Base-by-base conservation (phyloP, 1,140 invertebrate genomes). In the Nephotettix cincticeps region DNA sequence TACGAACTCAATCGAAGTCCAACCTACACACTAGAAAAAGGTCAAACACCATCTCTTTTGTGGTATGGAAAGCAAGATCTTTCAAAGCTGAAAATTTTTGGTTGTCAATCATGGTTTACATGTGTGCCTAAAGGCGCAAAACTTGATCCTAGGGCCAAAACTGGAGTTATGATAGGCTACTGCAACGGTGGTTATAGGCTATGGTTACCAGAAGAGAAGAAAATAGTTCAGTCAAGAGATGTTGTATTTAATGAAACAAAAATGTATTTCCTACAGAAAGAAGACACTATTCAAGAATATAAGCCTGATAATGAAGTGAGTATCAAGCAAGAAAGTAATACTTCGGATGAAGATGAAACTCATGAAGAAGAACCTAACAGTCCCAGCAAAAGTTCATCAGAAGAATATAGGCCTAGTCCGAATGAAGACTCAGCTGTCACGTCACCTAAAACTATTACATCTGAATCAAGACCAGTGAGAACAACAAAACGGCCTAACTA, bases 1-100 rank as follows among this genome's bases (percentile, higher is more conserved):
- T 73, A 74, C 47, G 11, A 68, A 14, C 17, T 64, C 2, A 75
- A 75, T 47, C 25, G 74, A 64, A 64, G 47, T 54, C 71, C 68
- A 19, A 66, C 68, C 19, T 30, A 23, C 19, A 28, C 19, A 40
- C 17, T 61, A 32, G 23, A 58, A 54, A 66, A 67, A 23, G 40
- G 25, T 25, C n/a, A 68, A 68, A 71, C 63, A 13, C 61, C 43
- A 14, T 30, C 64, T 14, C 17, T 51, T 9, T n/a, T 66, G 14
- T 71, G 47, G 61, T 43, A 71, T 45, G 43, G 43, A 30, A 45
- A 47, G 56, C 63, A 47, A 67, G 70, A 71, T 51, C 27, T 67
- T 29, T 21, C 30, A 27, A 66, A 71, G 30, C 17, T 71, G 21
- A 71, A 56, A 65, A 56, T 71, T 67, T 71, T 51, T 71, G 70